These are phyloP conservation scores for Drosophila picticornis DNA, from an alignment of 2,888 invertebrate genomes.

Conservation along the genomic window DNA sequence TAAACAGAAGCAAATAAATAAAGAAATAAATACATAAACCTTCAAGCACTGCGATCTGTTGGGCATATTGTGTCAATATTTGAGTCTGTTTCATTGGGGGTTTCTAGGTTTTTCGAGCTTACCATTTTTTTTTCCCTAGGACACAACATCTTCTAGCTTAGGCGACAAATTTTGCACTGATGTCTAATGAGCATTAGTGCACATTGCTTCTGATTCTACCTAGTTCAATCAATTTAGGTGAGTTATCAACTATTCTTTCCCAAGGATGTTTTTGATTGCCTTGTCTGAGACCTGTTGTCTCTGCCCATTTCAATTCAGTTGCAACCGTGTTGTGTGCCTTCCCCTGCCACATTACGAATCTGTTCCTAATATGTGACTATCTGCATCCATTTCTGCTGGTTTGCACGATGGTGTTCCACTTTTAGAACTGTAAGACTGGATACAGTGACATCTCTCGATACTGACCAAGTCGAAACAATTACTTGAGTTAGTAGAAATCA, in stretches of 20 bases:
- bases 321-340: no score
- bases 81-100: no score
- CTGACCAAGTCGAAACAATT: background rate
- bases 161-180: background rate
- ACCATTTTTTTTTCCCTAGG: no score
- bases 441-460: background rate
- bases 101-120: background rate
- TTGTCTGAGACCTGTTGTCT: background rate
- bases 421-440: background rate
- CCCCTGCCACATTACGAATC: background rate
- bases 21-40: background rate
- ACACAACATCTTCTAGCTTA: background rate
- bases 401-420: background rate
- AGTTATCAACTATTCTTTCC: background rate
- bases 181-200: background rate
- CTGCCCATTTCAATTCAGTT: background rate
- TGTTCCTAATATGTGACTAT: background rate
- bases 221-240: background rate
- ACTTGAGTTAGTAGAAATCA: background rate
- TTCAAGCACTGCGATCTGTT: no score
- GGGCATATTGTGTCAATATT: no score
- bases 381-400: background rate
- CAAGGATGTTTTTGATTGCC: background rate
- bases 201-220: background rate
- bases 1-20: background rate